A percentile compares a stretch with the other conserved stretches of the same genome.
Evolutionary conservation across 1,140 invertebrate genomes (phyloP).

Genomic region (Globodera rostochiensis): DNA sequence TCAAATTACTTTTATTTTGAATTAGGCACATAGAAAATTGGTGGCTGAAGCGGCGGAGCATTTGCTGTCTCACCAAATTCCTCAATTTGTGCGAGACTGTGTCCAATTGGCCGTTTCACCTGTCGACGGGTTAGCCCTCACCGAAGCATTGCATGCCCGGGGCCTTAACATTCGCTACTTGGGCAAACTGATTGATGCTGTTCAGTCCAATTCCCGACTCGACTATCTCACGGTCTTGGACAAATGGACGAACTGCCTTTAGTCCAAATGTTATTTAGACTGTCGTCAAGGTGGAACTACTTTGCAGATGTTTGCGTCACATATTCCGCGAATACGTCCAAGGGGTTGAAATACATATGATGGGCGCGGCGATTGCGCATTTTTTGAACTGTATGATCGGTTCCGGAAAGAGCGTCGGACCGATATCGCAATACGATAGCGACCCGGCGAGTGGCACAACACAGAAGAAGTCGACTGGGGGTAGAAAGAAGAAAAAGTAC

Average conservation of each 20-base stretch:
- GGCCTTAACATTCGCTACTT: slow-evolving; percentile 97
- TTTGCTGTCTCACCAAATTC: slow-evolving; percentile 87
- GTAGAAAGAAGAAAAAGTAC: slow-evolving; percentile 40
- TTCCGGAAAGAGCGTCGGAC: not conserved
- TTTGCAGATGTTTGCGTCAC: slow-evolving; percentile 37
- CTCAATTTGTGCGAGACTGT: slow-evolving; percentile 87
- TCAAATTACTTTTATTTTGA: not conserved
- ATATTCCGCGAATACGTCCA: slow-evolving; percentile 38
- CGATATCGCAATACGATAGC: not conserved
- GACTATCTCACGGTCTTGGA: slow-evolving; percentile 31
- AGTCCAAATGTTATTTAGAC: slow-evolving; percentile 20
- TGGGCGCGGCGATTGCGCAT: slow-evolving; percentile 37
- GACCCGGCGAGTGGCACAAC: not conserved
- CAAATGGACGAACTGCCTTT: not conserved
- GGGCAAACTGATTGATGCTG: slow-evolving; percentile 80
- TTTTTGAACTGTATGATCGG: slow-evolving; percentile 44
- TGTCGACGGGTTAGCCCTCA: slow-evolving; percentile 91
- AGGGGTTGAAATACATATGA: slow-evolving; percentile 24
- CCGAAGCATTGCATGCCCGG: slow-evolving; percentile 83
- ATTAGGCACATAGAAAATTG: slow-evolving; percentile 77
- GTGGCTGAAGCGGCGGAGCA: slow-evolving; percentile 94
- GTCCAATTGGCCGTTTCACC: slow-evolving; percentile 86
- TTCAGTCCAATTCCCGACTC: slow-evolving; percentile 65
- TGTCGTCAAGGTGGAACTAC: slow-evolving; percentile 34
- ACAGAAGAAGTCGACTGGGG: slow-evolving; percentile 20